Evolutionary conservation across 2,888 invertebrate genomes (phyloP).

Genomic region (Erannis defoliaria): DNA sequence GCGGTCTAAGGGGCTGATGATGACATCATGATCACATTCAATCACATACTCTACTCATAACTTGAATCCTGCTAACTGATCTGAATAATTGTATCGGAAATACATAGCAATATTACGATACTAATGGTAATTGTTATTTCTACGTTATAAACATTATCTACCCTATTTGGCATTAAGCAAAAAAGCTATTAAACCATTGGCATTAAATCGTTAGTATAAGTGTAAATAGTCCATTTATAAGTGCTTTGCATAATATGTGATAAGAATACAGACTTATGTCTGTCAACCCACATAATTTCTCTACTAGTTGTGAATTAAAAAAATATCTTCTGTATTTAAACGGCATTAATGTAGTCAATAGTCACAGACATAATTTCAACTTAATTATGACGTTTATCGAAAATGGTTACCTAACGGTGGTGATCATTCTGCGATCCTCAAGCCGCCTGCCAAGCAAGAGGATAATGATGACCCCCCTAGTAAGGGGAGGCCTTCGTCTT

Average conservation of each 20-base stretch:
- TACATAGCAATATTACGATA: constrained; percentile 14
- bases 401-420: too few species aligned
- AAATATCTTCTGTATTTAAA: background rate
- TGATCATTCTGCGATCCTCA: too few species aligned
- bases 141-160: background rate
- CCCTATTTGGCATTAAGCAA: constrained; percentile 12
- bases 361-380: too few species aligned
- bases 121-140: background rate
- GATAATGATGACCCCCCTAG: too few species aligned
- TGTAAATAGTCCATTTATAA: background rate
- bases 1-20: too few species aligned
- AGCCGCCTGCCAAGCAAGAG: too few species aligned
- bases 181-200: too few species aligned
- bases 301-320: background rate
- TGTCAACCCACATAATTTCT: background rate
- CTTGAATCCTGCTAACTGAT: constrained; percentile 15
- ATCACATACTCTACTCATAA: constrained; percentile 9
- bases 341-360: too few species aligned
- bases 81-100: constrained; percentile 24
- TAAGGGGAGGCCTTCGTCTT: too few species aligned
- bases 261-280: background rate
- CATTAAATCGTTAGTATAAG: constrained; percentile 7
- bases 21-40: too few species aligned
- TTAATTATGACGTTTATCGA: too few species aligned
- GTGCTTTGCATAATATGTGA: background rate